Evolutionary conservation across 2,113 vertebrate species (phyloP), one percentile per base, ranked within the genome.

Genomic region (Chaetodon trifascialis): DNA sequence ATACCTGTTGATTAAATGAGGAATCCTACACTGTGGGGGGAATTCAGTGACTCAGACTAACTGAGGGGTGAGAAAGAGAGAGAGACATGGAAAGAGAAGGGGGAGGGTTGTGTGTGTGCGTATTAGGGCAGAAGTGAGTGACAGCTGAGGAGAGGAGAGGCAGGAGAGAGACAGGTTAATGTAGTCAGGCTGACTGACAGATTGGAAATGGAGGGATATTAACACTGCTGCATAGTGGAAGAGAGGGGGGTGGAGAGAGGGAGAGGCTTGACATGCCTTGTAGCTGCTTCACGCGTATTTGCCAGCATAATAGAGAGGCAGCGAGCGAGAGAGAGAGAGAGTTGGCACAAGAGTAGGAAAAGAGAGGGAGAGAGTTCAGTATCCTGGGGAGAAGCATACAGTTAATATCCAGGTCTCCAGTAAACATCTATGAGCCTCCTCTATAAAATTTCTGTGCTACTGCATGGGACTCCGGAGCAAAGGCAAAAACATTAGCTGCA

Each of bases 1-100:
- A 94, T 92, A 85, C 80, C 90, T 87, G 80, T 67, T 91, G 86
- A 94, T 92, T 93, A 90, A 82, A 92, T 54, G 66, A 86, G 86
- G 88, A 88, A 93, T 93, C 71, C 85, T 73, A 76, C 64, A 76
- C 84, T 64, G 79, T 64, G 82, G 66, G 23, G 74, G 64, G 87
- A 90, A 90, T 94, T 84, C 68, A 86, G 81, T 67, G 80, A 88
- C 83, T 75, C 85, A 56, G 80, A 89, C 34, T 19, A 46, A 67
- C 56, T 47, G 88, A 79, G 82, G 68, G 80, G 84, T 49, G 83
- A 83, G 83, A 79, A 86, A 79, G 60, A 63, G 44, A 42, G 66
- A 68, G 69, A 52, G 23, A 76, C 10, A 73, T 67, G 82, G 87
- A 87, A 83, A 84, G 87, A 81, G 76, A 36, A 40, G 34, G 42